Conservation (phyloP, 2,113 vertebrate species). For the western clawed frog (Xenopus tropicalis) region UCB_Xtro_10.0 CM004446.2:141362501-141363000, state of each 20-base stretch:
- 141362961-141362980: too few relatives aligned
- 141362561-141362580: constrained; percentile 37
- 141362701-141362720: neutral
- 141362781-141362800: too few relatives aligned
- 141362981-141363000: too few relatives aligned
- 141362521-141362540: constrained; percentile 6
- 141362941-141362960: too few relatives aligned
- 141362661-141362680: constrained; percentile 20
- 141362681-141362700: constrained; percentile 3
- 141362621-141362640: constrained; percentile 25
- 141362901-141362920: too few relatives aligned
- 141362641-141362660: constrained; percentile 12
- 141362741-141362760: neutral
- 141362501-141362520: constrained; percentile 30
- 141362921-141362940: too few relatives aligned
- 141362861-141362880: too few relatives aligned
- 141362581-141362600: constrained; percentile 17
- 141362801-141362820: too few relatives aligned
- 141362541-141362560: neutral
- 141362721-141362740: neutral
- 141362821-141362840: too few relatives aligned
- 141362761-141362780: neutral
- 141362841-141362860: too few relatives aligned
- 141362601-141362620: constrained; percentile 24
- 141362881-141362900: too few relatives aligned